A percentile compares a stretch with the other conserved stretches of the same genome.
Evolutionary conservation across 1,140 invertebrate genomes (phyloP).

Genomic region (Eupeodes corollae): DNA sequence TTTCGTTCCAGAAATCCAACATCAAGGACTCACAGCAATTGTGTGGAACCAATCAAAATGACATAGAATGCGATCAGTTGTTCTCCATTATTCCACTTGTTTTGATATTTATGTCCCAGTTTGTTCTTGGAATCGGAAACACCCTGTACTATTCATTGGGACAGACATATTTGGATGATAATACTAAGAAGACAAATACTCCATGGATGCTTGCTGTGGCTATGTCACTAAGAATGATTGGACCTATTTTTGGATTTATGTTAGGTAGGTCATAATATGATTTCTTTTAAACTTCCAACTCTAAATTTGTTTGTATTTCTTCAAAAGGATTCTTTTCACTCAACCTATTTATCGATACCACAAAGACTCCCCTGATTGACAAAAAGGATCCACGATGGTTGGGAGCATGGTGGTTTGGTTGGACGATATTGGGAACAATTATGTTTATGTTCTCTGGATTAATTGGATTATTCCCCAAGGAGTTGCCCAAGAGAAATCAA

Average conservation of each 20-base stretch:
- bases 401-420: conserved; percentile 62
- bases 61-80: conserved; percentile 39
- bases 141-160: conserved; percentile 56
- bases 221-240: conserved; percentile 30
- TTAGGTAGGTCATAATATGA: conserved; percentile 15
- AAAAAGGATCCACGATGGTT: conserved; percentile 52
- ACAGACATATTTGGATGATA: conserved; percentile 58
- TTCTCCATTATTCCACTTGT: conserved; percentile 45
- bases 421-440: conserved; percentile 45
- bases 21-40: conserved; percentile 16
- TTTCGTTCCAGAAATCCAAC: conserved; percentile 13
- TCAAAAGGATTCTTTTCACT: conserved; percentile 49
- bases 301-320: conserved; percentile 1
- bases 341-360: conserved; percentile 52
- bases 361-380: conserved; percentile 49
- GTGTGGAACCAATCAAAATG: conserved; percentile 14
- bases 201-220: conserved; percentile 45
- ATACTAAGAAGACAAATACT: conserved; percentile 54
- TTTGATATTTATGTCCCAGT: conserved; percentile 55
- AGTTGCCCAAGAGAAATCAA: conserved; percentile 35
- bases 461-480: conserved; percentile 48
- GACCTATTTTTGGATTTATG: conserved; percentile 31
- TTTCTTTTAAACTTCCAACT: not conserved
- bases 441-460: conserved; percentile 48
- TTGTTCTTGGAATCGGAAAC: conserved; percentile 56